Conservation (phyloP, 2,888 invertebrate genomes). For the Lottia scabra region DNA sequence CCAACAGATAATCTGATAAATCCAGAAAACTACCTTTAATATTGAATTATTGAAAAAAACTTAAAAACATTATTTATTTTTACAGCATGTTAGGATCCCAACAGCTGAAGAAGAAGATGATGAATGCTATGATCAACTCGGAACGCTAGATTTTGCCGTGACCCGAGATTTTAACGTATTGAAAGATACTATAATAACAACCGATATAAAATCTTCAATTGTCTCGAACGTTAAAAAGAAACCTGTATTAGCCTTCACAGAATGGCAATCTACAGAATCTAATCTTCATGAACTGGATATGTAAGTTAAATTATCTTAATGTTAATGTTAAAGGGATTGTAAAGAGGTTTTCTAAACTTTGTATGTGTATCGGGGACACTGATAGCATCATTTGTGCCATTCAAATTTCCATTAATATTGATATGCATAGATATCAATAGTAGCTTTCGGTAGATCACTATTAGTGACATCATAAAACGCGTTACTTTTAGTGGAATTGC, state of each 20-base stretch:
- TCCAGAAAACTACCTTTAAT: too few species aligned
- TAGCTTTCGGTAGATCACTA: too few species aligned
- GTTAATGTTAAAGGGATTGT: too few species aligned
- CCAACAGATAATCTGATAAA: too few species aligned
- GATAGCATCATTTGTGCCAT: too few species aligned
- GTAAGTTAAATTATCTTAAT: constrained; percentile 66
- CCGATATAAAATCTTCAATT: constrained; percentile 25
- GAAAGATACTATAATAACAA: constrained; percentile 38
- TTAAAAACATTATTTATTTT: background rate
- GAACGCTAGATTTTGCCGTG: constrained; percentile 60
- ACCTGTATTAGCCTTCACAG: constrained; percentile 28
- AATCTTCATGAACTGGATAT: constrained; percentile 73
- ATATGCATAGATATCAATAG: too few species aligned
- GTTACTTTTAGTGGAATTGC: too few species aligned
- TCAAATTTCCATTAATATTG: too few species aligned
- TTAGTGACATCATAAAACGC: too few species aligned
- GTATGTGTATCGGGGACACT: too few species aligned
- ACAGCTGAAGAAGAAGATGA: constrained; percentile 48
- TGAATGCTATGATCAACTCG: constrained; percentile 39
- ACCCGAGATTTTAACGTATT: constrained; percentile 58
- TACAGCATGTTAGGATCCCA: constrained; percentile 39
- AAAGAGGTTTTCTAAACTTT: too few species aligned
- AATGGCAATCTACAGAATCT: constrained; percentile 53
- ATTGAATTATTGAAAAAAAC: too few species aligned
- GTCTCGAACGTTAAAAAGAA: constrained; percentile 50